Evolutionary conservation across 2,888 invertebrate species (phyloP).

Genomic region (Drosophila ochracea): DNA sequence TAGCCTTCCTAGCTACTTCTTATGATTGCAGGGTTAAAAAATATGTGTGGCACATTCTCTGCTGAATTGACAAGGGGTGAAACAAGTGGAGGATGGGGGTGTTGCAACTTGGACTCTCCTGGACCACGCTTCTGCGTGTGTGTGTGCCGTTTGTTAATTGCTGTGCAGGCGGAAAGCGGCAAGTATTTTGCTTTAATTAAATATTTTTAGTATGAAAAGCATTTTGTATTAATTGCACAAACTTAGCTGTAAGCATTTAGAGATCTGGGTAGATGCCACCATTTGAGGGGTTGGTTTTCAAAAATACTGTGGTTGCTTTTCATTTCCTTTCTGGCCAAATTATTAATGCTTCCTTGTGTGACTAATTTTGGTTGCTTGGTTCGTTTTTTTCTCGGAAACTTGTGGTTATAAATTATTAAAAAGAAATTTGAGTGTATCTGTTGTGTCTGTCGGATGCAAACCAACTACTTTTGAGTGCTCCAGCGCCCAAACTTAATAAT

Average conservation of each 20-base stretch:
- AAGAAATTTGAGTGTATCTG: background rate
- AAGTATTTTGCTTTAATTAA: constrained; percentile 70
- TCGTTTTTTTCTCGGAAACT: constrained; percentile 28
- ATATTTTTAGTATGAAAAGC: constrained; percentile 50
- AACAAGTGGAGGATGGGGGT: background rate
- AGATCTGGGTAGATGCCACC: constrained; percentile 18
- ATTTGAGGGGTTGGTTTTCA: constrained; percentile 18
- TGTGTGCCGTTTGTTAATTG: constrained; percentile 58
- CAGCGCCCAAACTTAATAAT: no score
- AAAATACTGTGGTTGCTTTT: constrained; percentile 10
- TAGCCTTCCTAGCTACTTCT: background rate
- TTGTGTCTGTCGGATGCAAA: no score
- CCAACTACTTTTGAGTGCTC: no score
- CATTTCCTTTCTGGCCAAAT: constrained; percentile 38
- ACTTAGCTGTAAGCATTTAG: constrained; percentile 11
- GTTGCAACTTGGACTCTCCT: constrained; percentile 20
- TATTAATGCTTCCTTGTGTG: constrained; percentile 56
- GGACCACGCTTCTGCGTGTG: constrained; percentile 46
- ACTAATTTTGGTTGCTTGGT: constrained; percentile 50
- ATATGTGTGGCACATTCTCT: constrained; percentile 55
- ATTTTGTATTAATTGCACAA: constrained; percentile 48
- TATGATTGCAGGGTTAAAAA: constrained; percentile 20
- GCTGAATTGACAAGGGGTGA: constrained; percentile 7
- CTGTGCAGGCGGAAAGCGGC: constrained; percentile 51
- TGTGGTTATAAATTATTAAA: constrained; percentile 45